Conservation (phyloP, 2,113 vertebrate genomes). For the Sylvia atricapilla region DNA sequence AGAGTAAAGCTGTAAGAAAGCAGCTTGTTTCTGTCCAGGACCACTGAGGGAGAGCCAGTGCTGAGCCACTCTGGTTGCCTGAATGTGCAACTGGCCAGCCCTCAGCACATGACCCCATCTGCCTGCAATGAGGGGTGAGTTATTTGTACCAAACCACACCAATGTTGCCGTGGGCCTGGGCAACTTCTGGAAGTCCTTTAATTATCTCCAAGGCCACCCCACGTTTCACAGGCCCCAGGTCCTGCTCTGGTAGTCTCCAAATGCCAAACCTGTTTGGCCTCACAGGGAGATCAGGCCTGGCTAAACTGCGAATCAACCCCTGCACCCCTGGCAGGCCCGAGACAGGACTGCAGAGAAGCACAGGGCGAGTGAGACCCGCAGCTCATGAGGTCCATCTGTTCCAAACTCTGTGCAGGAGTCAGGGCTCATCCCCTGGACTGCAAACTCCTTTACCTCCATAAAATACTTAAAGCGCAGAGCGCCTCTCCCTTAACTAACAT, state of each 20-base stretch:
- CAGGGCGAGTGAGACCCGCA: accelerated
- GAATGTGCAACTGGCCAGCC: neutral
- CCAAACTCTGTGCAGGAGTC: neutral
- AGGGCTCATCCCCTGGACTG: neutral
- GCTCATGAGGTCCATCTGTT: neutral
- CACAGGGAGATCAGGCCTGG: conserved; percentile 67
- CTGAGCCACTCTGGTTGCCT: neutral
- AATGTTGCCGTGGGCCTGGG: neutral
- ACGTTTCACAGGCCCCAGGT: neutral
- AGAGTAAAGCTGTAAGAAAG: neutral
- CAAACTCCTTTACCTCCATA: neutral
- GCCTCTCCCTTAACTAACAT: neutral
- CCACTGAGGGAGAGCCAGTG: neutral
- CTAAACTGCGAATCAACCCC: conserved; percentile 66
- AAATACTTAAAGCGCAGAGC: neutral
- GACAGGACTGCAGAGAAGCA: neutral
- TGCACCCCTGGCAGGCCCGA: neutral
- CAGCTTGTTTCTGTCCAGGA: neutral
- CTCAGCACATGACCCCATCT: neutral
- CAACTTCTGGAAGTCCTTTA: neutral
- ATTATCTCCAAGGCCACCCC: neutral
- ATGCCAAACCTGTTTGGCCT: conserved; percentile 65
- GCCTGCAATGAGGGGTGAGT: neutral
- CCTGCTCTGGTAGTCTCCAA: conserved; percentile 20
- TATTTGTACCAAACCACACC: neutral